A percentile compares a stretch with the other conserved stretches of the same genome.
phyloP scores from a whole-genome alignment of 2,797 vertebrate species.

The Scolopax rusticola region DNA sequence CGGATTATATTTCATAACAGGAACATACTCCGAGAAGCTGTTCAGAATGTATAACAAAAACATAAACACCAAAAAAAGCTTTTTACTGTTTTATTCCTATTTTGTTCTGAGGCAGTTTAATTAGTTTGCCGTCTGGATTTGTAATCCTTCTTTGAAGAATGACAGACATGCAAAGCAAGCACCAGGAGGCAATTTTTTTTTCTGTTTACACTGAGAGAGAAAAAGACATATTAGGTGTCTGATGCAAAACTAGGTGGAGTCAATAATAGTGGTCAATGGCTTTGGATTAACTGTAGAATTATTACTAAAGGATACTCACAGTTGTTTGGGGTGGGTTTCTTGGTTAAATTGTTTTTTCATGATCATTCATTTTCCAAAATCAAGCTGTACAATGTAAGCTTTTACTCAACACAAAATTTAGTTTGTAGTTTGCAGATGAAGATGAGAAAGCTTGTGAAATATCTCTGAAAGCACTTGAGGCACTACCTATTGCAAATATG shows the following conservation, averaged over 20 bases:
- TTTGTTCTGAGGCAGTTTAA: constrained; percentile 12
- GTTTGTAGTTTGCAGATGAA: neutral
- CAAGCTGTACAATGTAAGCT: neutral
- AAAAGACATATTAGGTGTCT: neutral
- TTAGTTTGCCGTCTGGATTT: constrained; percentile 45
- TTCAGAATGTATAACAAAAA: constrained; percentile 42
- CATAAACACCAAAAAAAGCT: constrained; percentile 39
- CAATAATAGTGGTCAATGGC: neutral
- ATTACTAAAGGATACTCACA: neutral
- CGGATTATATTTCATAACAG: constrained; percentile 75
- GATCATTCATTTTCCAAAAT: neutral
- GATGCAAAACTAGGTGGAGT: neutral
- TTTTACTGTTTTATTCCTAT: neutral
- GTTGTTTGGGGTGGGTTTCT: neutral
- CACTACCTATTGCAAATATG: neutral
- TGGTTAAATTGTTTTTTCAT: neutral
- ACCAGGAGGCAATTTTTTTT: neutral
- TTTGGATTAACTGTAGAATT: neutral
- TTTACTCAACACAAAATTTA: neutral
- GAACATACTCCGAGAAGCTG: constrained; percentile 31
- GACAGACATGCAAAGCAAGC: neutral
- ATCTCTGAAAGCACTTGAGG: neutral
- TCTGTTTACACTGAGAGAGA: neutral
- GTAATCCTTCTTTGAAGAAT: neutral
- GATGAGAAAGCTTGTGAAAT: neutral